Evolutionary conservation across 2,797 vertebrate species (phyloP).

Genomic region (Garrulus glandarius): DNA sequence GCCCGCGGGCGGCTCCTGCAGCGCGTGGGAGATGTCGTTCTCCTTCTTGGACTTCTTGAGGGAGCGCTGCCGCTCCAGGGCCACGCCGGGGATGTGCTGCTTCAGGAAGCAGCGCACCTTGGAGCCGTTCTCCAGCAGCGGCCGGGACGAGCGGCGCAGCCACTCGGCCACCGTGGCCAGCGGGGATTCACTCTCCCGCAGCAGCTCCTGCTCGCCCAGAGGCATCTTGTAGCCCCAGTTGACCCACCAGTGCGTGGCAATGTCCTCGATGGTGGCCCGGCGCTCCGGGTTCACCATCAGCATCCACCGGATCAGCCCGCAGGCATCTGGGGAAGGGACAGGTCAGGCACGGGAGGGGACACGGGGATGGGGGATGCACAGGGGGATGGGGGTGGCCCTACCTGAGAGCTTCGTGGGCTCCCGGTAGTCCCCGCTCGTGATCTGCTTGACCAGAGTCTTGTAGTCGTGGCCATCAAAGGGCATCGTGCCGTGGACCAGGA

Average conservation of each 20-base stretch:
- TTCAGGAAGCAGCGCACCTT: slow-evolving; percentile 91
- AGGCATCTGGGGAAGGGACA: slow-evolving; percentile 83
- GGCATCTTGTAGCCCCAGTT: slow-evolving; percentile 91
- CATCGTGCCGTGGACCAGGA: slow-evolving; percentile 93
- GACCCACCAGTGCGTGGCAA: slow-evolving; percentile 96
- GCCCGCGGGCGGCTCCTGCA: slow-evolving; percentile 70
- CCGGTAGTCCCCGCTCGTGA: slow-evolving; percentile 88
- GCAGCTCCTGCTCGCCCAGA: slow-evolving; percentile 76
- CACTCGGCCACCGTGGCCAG: slow-evolving; percentile 84
- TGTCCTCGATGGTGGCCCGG: slow-evolving; percentile 91
- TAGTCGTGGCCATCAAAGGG: slow-evolving; percentile 93
- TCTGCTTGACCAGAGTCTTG: slow-evolving; percentile 90
- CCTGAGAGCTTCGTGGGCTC: slow-evolving; percentile 89
- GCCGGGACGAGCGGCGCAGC: slow-evolving; percentile 90
- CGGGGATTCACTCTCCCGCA: slow-evolving; percentile 67
- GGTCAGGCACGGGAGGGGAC: neutral
- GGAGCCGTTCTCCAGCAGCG: slow-evolving; percentile 89
- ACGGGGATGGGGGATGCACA: rapidly evolving
- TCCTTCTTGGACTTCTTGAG: slow-evolving; percentile 93
- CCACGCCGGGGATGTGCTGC: slow-evolving; percentile 72
- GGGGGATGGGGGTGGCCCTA: slow-evolving; percentile 30
- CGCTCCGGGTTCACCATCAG: slow-evolving; percentile 96
- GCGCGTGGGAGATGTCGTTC: slow-evolving; percentile 84
- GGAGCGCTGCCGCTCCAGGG: slow-evolving; percentile 87
- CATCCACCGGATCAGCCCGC: slow-evolving; percentile 97